Evolutionary conservation across 2,113 vertebrate genomes (phyloP).

Genomic region (Gobio gobio): DNA sequence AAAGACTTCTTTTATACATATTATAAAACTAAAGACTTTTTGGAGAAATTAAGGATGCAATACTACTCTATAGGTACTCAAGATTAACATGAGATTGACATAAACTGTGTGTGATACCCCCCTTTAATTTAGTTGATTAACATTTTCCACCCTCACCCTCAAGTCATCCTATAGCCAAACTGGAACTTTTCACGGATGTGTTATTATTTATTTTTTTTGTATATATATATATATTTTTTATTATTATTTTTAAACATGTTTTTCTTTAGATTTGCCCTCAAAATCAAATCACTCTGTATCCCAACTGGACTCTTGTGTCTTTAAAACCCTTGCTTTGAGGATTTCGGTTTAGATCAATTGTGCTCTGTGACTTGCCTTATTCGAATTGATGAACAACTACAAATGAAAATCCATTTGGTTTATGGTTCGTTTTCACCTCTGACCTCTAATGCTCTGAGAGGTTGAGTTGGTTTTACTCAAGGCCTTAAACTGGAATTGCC

Average conservation of each 20-base stretch:
- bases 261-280: no score
- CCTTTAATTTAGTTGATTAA: no score
- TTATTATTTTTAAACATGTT: no score
- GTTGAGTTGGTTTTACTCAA: background rate
- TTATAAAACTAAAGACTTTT: no score
- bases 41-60: no score
- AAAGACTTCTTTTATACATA: no score
- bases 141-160: background rate
- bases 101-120: no score
- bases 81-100: no score
- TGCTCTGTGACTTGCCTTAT: background rate
- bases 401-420: slow-evolving; percentile 21
- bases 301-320: background rate
- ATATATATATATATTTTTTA: no score
- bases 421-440: slow-evolving; percentile 17
- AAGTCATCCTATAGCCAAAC: background rate
- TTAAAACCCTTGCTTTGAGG: background rate
- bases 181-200: background rate
- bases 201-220: no score
- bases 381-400: slow-evolving; percentile 17
- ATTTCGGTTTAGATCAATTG: slow-evolving; percentile 9
- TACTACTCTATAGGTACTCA: no score
- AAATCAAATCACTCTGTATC: background rate
- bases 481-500: slow-evolving; percentile 15
- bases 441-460: slow-evolving; percentile 1